A percentile compares a stretch with the other conserved stretches of the same genome.
Conservation (phyloP, 2,797 vertebrate genomes). For the Rhodeus uyekii region DNA sequence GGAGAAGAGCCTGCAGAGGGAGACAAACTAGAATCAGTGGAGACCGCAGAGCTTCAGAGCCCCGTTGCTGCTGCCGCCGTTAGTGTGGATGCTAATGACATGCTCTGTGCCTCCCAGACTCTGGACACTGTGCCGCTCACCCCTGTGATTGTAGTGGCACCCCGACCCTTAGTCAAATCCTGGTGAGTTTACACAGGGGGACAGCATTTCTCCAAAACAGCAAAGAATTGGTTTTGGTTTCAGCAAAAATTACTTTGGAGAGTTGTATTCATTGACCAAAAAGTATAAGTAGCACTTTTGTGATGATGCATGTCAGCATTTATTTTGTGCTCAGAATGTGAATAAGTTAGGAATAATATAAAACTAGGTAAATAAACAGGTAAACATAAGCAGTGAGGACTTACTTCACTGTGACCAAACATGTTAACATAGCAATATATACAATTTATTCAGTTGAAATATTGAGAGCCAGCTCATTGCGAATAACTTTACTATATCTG, state of each 20-base stretch:
- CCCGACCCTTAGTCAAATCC: constrained; percentile 49
- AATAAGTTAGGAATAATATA: background rate
- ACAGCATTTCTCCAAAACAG: background rate
- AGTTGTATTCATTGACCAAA: background rate
- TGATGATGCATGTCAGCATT: background rate
- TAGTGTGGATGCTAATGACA: constrained; percentile 72
- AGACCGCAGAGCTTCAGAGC: constrained; percentile 31
- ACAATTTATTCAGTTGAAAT: background rate
- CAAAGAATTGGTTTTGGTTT: background rate
- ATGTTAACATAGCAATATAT: background rate
- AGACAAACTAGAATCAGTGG: constrained; percentile 22
- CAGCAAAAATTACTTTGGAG: background rate
- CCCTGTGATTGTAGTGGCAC: constrained; percentile 73
- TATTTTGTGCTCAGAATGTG: background rate
- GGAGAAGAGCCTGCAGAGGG: constrained; percentile 60
- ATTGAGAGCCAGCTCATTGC: background rate
- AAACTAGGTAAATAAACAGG: too few relatives aligned
- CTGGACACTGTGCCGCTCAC: constrained; percentile 78
- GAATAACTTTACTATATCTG: background rate
- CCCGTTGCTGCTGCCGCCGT: background rate
- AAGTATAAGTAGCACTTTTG: background rate
- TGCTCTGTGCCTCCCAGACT: constrained; percentile 79
- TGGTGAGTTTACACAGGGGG: constrained; percentile 59
- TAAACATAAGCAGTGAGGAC: background rate
- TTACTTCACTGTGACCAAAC: background rate